phyloP scores from a whole-genome alignment of 2,888 invertebrate genomes.

The Mantis religiosa region DNA sequence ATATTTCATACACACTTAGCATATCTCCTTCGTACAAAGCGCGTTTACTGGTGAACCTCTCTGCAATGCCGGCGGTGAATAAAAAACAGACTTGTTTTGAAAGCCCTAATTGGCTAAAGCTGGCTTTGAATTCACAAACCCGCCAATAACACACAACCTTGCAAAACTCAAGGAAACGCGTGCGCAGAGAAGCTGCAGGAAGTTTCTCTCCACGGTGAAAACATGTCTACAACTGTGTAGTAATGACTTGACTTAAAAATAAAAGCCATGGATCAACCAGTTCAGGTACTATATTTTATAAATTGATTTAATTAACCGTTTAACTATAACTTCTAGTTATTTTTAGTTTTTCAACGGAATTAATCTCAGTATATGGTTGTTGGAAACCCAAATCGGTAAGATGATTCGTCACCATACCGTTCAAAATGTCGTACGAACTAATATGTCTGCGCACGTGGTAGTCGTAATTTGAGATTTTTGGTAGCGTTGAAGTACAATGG shows the following conservation, averaged over 20 bases:
- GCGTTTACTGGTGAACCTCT: neutral
- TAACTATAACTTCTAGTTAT: neutral
- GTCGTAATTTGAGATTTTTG: neutral
- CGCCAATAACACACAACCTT: neutral
- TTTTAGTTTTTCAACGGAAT: neutral
- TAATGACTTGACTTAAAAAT: slow-evolving; percentile 32
- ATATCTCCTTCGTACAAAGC: neutral
- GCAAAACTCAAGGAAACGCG: neutral
- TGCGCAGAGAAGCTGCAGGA: slow-evolving; percentile 10
- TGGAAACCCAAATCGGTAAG: neutral
- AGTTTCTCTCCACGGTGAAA: slow-evolving; percentile 9
- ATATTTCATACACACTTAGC: neutral
- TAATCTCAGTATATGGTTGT: neutral
- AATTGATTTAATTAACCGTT: neutral
- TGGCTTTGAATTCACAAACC: neutral
- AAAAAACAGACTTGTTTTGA: neutral
- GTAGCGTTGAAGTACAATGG: neutral
- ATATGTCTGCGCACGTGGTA: slow-evolving; percentile 23
- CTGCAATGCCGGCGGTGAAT: neutral
- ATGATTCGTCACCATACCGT: slow-evolving; percentile 24
- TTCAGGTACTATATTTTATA: slow-evolving; percentile 28
- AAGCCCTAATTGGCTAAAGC: neutral
- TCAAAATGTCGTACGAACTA: slow-evolving; percentile 23
- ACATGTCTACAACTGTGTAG: slow-evolving; percentile 19
- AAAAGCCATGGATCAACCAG: slow-evolving; percentile 30